Evolutionary conservation across 2,797 vertebrate genomes (phyloP), one percentile per base, ranked within the genome.

Genomic region (Serranus cabrilla): DNA sequence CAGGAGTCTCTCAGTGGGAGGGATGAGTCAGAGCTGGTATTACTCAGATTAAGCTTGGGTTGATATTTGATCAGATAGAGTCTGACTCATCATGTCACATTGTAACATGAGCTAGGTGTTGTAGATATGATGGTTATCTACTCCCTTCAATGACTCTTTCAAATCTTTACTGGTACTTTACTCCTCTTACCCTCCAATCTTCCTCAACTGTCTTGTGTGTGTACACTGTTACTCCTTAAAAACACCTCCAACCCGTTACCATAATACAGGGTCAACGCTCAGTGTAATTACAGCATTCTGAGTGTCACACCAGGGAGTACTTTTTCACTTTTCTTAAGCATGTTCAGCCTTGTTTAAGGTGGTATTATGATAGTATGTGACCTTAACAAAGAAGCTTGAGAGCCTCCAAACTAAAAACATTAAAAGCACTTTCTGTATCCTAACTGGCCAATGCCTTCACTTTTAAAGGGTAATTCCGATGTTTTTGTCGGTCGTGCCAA

Each of bases 351-450:
- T 60, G 43, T 70, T 73, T 46, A 43, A 74, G 49, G 69, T 64
- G 66, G 40, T 46, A 20, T 65, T 43, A 20, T 8, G 2, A 1
- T 0, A 61, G 61, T 47, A 31, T 37, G 31, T 50, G 66, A 77
- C 72, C 62, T 70, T 31, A 64, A 64, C 3, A 21, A 17, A 14
- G 18, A 74, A 40, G 50, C 66, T 63, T 16, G 16, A 42, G 21
- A 52, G 50, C 39, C 43, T 47, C 47, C 20, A 49, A 42, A 72
- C 47, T 40, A 37, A 55, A 43, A 43, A 55, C 7, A 71, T 49
- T 47, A 75, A 49, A 72, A 70, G 76, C 82, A 90, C 88, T 89
- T 87, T 86, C 59, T 84, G 58, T 71, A 66, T 82, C 67, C 49
- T 50, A 58, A 76, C 57, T 37, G 55, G 55, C 68, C 46, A 49